Percentiles rank a stretch among this genome's conserved stretches.
These are phyloP conservation scores for Campoplex capitator DNA, from an alignment of 2,888 invertebrate species.

Conservation along the genomic window DNA sequence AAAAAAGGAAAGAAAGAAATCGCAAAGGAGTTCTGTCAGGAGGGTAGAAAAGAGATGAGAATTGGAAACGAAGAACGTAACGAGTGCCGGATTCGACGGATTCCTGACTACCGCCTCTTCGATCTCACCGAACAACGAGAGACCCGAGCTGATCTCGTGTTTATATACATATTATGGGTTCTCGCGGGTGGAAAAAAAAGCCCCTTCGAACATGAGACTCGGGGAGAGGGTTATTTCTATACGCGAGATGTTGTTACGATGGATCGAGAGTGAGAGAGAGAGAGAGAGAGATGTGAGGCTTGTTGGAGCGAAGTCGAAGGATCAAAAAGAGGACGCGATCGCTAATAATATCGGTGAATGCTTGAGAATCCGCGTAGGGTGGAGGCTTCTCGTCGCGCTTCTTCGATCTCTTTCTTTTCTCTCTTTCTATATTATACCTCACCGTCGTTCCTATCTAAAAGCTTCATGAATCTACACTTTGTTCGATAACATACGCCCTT, in stretches of 20 bases:
- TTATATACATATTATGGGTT: conserved; percentile 74
- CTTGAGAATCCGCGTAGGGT: conserved; percentile 82
- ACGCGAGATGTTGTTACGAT: conserved; percentile 9
- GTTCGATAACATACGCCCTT: conserved; percentile 14
- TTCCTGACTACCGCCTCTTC: conserved; percentile 69
- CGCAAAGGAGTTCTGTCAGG: conserved; percentile 10
- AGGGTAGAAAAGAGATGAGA: not conserved
- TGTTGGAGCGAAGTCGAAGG: conserved; percentile 68
- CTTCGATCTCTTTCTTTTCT: conserved; percentile 54
- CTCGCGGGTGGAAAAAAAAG: conserved; percentile 46
- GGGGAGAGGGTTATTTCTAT: conserved; percentile 12
- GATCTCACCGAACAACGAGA: conserved; percentile 48
- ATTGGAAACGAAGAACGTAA: conserved; percentile 60
- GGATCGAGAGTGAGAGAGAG: conserved; percentile 16
- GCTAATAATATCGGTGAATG: conserved; percentile 84
- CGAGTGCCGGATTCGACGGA: conserved; percentile 71
- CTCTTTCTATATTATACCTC: conserved; percentile 5
- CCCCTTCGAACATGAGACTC: conserved; percentile 10
- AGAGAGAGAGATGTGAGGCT: conserved; percentile 54
- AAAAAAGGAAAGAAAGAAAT: conserved; percentile 5
- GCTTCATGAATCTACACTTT: not conserved
- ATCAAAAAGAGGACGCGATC: conserved; percentile 83
- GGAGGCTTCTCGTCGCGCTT: conserved; percentile 56
- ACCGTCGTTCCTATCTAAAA: not conserved
- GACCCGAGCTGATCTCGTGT: conserved; percentile 50